These are phyloP conservation scores for Chloropsis cyanopogon DNA, from an alignment of 2,113 vertebrate species.

Conservation along the genomic window DNA sequence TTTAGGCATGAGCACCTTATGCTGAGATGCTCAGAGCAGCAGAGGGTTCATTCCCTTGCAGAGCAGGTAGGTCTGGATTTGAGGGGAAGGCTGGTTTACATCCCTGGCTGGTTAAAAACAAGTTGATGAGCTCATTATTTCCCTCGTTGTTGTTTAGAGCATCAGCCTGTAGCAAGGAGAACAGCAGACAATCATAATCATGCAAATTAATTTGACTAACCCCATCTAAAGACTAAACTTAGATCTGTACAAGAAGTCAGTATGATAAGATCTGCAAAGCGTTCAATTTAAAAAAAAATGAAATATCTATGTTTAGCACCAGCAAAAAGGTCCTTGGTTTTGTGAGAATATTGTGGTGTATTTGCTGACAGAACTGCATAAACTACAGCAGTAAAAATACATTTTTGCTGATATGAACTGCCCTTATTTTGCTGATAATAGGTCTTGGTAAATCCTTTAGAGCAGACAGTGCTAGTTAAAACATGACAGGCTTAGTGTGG, in stretches of 20 bases:
- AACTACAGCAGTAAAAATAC: background rate
- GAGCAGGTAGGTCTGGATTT: background rate
- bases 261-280: background rate
- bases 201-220: constrained; percentile 23
- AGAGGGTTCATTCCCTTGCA: background rate
- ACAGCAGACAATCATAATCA: background rate
- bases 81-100: background rate
- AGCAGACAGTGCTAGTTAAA: background rate
- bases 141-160: background rate
- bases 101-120: background rate
- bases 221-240: background rate
- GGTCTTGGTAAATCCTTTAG: background rate
- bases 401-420: background rate
- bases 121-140: background rate
- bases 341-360: background rate
- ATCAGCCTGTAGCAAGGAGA: background rate
- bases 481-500: background rate
- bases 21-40: background rate
- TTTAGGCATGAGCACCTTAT: background rate
- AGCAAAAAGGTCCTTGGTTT: background rate
- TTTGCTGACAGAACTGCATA: background rate
- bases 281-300: background rate
- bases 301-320: background rate
- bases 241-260: background rate
- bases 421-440: background rate